Conservation (phyloP, 2,888 invertebrate genomes). For the Volucella inanis region DNA sequence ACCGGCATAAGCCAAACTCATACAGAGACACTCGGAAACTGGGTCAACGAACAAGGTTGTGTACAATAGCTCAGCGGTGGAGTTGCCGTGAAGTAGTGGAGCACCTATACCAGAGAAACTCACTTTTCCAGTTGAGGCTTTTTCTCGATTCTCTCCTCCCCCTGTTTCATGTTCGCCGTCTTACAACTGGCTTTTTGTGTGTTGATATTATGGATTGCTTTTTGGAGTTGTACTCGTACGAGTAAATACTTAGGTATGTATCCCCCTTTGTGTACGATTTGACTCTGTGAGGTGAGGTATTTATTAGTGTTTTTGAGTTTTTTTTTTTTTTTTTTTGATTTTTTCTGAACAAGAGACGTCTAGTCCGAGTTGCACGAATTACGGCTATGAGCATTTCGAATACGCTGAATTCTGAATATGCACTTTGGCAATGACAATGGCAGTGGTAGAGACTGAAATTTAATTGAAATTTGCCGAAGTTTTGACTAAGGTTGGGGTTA, state of each 20-base stretch:
- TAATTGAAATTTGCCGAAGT: slow-evolving; percentile 32
- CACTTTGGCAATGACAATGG: slow-evolving; percentile 9
- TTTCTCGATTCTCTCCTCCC: slow-evolving; percentile 18
- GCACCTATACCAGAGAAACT: slow-evolving; percentile 74
- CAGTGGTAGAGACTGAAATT: slow-evolving; percentile 9
- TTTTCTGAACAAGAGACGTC: slow-evolving; percentile 28
- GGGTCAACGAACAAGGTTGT: slow-evolving; percentile 74
- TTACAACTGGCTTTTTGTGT: not conserved
- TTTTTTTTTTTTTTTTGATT: slow-evolving; percentile 24
- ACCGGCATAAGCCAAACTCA: slow-evolving; percentile 58
- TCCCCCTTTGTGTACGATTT: not conserved
- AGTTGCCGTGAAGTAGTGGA: slow-evolving; percentile 3
- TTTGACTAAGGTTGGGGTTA: slow-evolving; percentile 31
- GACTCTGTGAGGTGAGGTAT: slow-evolving; percentile 20
- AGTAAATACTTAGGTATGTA: not conserved
- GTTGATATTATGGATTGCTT: slow-evolving; percentile 21
- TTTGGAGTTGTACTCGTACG: slow-evolving; percentile 17
- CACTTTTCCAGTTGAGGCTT: slow-evolving; percentile 71
- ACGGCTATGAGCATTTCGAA: not conserved
- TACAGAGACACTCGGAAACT: slow-evolving; percentile 54
- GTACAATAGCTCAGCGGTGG: slow-evolving; percentile 58
- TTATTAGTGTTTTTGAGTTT: slow-evolving; percentile 21
- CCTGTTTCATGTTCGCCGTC: slow-evolving; percentile 24
- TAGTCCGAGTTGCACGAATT: not conserved
- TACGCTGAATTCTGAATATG: slow-evolving; percentile 10